Conservation (phyloP, 92 coral and sea anemone genomes). For the Plumapathes pennacea region DNA sequence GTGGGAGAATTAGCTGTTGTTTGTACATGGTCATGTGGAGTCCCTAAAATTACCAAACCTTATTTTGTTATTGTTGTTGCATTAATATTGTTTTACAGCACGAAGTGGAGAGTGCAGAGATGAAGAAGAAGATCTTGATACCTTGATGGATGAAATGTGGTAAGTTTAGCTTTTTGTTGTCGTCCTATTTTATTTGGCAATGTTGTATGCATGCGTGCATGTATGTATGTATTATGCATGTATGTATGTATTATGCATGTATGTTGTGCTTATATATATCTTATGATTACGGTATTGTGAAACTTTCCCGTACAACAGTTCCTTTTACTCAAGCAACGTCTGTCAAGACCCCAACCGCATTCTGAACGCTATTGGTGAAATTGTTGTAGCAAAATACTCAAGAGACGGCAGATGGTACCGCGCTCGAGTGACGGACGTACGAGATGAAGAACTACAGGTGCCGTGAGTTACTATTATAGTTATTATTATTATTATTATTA, state of each 20-base stretch:
- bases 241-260: too few relatives aligned
- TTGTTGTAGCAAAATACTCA: conserved; percentile 68
- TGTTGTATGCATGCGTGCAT: too few relatives aligned
- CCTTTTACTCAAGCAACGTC: conserved; percentile 66
- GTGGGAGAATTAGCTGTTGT: too few relatives aligned
- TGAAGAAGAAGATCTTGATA: conserved; percentile 63
- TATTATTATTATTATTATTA: neutral
- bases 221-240: too few relatives aligned
- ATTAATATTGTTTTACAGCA: conserved; percentile 8
- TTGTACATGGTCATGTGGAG: too few relatives aligned
- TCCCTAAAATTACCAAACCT: too few relatives aligned
- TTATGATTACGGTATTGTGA: too few relatives aligned
- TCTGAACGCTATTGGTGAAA: conserved; percentile 81
- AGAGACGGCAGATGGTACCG: conserved; percentile 83
- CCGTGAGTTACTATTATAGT: neutral
- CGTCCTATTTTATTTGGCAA: too few relatives aligned
- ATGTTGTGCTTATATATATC: too few relatives aligned
- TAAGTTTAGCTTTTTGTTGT: conserved; percentile 5
- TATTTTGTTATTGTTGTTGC: neutral
- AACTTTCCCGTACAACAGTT: too few relatives aligned
- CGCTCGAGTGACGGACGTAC: conserved; percentile 66
- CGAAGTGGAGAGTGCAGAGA: conserved; percentile 35
- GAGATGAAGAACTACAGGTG: conserved; percentile 76
- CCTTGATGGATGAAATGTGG: conserved; percentile 79
- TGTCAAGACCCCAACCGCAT: conserved; percentile 70